Percentiles rank a stretch among this genome's conserved stretches.
phyloP scores from a whole-genome alignment of 2,888 invertebrate species.

The Rosalia funebris region DNA sequence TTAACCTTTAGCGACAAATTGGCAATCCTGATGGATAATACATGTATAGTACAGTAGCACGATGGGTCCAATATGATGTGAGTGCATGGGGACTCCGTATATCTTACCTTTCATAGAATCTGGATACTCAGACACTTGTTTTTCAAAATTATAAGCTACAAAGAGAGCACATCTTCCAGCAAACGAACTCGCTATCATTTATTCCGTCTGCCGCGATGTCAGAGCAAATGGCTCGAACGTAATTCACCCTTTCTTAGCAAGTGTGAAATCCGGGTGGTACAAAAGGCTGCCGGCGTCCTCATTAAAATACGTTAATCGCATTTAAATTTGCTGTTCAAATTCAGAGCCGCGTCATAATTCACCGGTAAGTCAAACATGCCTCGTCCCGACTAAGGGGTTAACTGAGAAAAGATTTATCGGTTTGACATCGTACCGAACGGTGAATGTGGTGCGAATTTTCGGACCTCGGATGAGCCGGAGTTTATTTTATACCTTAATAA shows the following conservation, averaged over 20 bases:
- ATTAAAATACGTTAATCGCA: slow-evolving; percentile 62
- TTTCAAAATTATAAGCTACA: too few species aligned
- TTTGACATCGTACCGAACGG: too few species aligned
- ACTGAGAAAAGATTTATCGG: slow-evolving; percentile 60
- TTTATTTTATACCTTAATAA: slow-evolving; percentile 5
- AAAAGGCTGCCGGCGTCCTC: slow-evolving; percentile 38
- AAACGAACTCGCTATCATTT: neutral
- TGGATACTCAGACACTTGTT: too few species aligned
- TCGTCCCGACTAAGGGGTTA: slow-evolving; percentile 53
- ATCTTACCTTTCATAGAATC: too few species aligned
- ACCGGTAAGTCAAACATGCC: slow-evolving; percentile 59
- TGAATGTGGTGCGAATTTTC: slow-evolving; percentile 57
- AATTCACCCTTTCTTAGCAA: slow-evolving; percentile 44
- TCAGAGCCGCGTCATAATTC: slow-evolving; percentile 57
- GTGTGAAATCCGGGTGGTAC: slow-evolving; percentile 36
- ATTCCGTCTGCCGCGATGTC: slow-evolving; percentile 30
- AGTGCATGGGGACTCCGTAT: too few species aligned
- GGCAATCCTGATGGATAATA: too few species aligned
- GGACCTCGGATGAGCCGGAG: slow-evolving; percentile 30
- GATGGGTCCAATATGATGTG: too few species aligned
- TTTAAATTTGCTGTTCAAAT: slow-evolving; percentile 60
- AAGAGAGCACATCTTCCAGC: neutral
- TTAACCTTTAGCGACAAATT: too few species aligned
- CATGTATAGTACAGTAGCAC: too few species aligned
- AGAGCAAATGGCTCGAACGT: slow-evolving; percentile 38